Evolutionary conservation across 2,113 vertebrate species (phyloP), one percentile per base, ranked within the genome.

Genomic region (Ceyx melanurus): DNA sequence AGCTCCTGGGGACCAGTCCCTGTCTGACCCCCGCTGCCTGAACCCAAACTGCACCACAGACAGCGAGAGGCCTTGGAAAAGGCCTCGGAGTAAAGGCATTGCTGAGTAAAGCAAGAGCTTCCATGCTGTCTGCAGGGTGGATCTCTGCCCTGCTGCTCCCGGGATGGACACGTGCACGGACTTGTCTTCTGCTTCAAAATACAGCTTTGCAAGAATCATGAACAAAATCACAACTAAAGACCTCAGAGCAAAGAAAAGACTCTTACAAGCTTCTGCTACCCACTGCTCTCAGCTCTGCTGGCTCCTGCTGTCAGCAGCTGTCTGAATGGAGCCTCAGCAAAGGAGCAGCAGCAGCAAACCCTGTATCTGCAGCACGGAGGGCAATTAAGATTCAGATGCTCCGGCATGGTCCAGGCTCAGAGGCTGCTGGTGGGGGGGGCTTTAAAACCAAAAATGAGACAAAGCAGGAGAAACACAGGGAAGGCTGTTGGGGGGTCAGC

Each of bases 21-120:
- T 5, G 3, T 2, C 1, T 1, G 29, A 5, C 60, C 35, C 40
- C 48, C 42, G 0, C 2, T 2, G 33, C 56, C 56, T 6, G 42
- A 16, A 37, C 37, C 43, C 13, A 3, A 57, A 10, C 28, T 2
- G 29, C 45, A 12, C 45, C 45, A 20, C 29, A 26, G 3, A 26
- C 8, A 2, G 8, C 0, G 18, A 29, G 23, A 37, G 37, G 37
- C 37, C 37, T 37, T 37, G 37, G 25, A 18, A n/a, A 13, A 57
- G 56, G 37, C 18, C 46, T n/a, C 40, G 8, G 45, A 28, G 45
- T 4, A 33, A 20, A 29, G n/a, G 17, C 9, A 42, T 31, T 1
- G 11, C 11, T 2, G 29, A 48, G 13, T 6, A 54, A 10, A 19
- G 50, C 7, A 33, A 10, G 79, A 83, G 37, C 70, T 19, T 13